These are phyloP conservation scores for Sapajus apella DNA, from an alignment of 2,113 vertebrate genomes.

Conservation along the genomic window DNA sequence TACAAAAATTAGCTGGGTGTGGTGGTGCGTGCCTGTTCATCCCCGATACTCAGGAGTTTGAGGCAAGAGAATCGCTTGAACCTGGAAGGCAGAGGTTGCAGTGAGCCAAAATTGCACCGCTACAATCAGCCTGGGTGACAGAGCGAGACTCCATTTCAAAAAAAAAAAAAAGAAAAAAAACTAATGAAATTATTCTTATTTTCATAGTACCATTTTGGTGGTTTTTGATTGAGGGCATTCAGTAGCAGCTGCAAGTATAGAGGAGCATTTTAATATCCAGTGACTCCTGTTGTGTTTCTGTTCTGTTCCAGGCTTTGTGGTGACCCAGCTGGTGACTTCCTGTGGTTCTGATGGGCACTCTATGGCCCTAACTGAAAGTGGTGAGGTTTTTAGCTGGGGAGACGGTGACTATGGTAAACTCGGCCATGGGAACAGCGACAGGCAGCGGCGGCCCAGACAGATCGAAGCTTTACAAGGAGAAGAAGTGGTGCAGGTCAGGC, in stretches of 20 bases:
- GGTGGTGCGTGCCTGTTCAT: too few relatives aligned
- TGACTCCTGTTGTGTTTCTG: slow-evolving; percentile 41
- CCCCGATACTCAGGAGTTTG: too few relatives aligned
- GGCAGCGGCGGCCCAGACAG: slow-evolving; percentile 88
- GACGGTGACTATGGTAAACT: slow-evolving; percentile 91
- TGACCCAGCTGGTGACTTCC: slow-evolving; percentile 90
- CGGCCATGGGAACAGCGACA: slow-evolving; percentile 89
- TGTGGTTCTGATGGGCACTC: slow-evolving; percentile 91
- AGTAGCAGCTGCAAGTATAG: not conserved
- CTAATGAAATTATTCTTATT: not conserved
- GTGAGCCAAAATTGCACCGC: too few relatives aligned
- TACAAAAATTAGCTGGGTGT: too few relatives aligned
- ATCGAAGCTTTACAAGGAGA: slow-evolving; percentile 91
- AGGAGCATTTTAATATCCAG: not conserved
- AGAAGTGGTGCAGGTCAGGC: slow-evolving; percentile 88
- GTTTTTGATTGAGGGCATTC: slow-evolving; percentile 4
- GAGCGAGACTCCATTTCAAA: too few relatives aligned
- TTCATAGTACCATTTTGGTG: not conserved
- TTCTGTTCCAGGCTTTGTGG: slow-evolving; percentile 86
- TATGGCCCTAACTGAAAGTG: slow-evolving; percentile 90
- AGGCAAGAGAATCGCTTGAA: too few relatives aligned
- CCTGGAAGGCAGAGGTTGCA: too few relatives aligned
- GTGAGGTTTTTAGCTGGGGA: slow-evolving; percentile 91
- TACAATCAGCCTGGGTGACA: too few relatives aligned
- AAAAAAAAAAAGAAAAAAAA: too few relatives aligned